A percentile compares a stretch with the other conserved stretches of the same genome.
Conservation (phyloP, 1,140 invertebrate species). For the Magallana gigas region DNA sequence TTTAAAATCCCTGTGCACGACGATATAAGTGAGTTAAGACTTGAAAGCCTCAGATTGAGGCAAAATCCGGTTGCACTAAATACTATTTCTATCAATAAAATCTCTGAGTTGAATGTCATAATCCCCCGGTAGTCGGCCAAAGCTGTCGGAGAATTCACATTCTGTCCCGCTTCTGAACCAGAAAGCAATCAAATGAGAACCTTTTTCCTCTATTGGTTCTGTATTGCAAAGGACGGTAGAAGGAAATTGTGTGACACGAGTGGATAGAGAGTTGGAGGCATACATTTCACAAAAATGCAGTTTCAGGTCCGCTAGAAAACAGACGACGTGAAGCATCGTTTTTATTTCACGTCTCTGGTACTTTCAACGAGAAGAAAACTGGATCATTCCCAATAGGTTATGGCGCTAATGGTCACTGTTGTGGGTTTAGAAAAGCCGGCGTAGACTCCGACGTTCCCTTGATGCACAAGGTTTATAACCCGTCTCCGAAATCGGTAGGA, state of each 20-base stretch:
- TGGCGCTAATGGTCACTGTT: background rate
- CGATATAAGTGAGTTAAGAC: too few species aligned
- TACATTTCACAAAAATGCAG: background rate
- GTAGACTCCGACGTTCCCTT: slow-evolving; percentile 35
- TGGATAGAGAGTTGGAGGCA: background rate
- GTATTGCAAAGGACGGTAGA: slow-evolving; percentile 33
- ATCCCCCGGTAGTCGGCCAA: slow-evolving; percentile 43
- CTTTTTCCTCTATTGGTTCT: background rate
- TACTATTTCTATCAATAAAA: slow-evolving; percentile 40
- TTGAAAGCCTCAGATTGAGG: too few species aligned
- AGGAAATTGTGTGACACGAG: background rate
- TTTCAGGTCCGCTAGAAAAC: background rate
- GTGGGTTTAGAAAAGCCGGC: slow-evolving; percentile 17
- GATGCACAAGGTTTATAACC: slow-evolving; percentile 42
- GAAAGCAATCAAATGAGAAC: slow-evolving; percentile 32
- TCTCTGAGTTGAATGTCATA: background rate
- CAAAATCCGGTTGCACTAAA: slow-evolving; percentile 1
- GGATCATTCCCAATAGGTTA: slow-evolving; percentile 22
- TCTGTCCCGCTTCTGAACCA: slow-evolving; percentile 10
- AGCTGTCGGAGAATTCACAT: slow-evolving; percentile 49
- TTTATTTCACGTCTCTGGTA: background rate
- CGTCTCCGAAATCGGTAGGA: slow-evolving; percentile 14
- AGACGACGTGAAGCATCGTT: background rate
- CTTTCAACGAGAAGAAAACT: background rate
- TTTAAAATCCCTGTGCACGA: too few species aligned